phyloP scores from a whole-genome alignment of 1,140 invertebrate species.

The Drosophila ercepeae region DNA sequence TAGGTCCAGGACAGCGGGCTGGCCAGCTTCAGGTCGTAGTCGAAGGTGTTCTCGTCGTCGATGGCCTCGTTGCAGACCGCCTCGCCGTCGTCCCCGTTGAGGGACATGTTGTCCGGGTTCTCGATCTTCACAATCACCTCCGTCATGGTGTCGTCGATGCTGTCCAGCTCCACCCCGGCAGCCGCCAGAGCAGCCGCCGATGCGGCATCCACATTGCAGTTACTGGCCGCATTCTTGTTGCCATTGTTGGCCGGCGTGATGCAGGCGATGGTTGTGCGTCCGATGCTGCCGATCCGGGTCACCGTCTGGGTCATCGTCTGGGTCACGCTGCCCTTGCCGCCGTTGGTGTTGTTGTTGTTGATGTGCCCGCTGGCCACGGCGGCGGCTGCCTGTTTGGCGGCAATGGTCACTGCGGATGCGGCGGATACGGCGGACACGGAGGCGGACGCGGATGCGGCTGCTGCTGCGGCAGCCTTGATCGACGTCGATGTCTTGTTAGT shows the following conservation, averaged over 20 bases:
- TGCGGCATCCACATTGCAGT: constrained; percentile 74
- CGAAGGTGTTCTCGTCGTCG: constrained; percentile 73
- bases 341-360: constrained; percentile 45
- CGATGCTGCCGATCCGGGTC: constrained; percentile 76
- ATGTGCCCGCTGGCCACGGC: constrained; percentile 31
- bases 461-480: constrained; percentile 1
- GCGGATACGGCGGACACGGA: constrained; percentile 14
- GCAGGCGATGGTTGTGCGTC: constrained; percentile 78
- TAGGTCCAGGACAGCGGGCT: constrained; percentile 82
- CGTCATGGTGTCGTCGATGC: constrained; percentile 76
- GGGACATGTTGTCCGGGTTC: constrained; percentile 66
- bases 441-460: constrained; percentile 16
- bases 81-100: constrained; percentile 65
- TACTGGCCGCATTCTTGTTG: constrained; percentile 55
- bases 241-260: constrained; percentile 62
- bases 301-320: constrained; percentile 67
- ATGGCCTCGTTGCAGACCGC: constrained; percentile 72
- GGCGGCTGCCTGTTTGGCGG: constrained; percentile 1
- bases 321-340: constrained; percentile 15
- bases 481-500: constrained; percentile 60
- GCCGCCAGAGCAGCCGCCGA: constrained; percentile 74
- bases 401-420: not conserved
- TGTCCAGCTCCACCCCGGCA: constrained; percentile 75
- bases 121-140: constrained; percentile 82
- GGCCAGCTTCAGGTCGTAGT: constrained; percentile 78